These are phyloP conservation scores for Resseliella maxima DNA, from an alignment of 2,888 invertebrate genomes.

Conservation along the genomic window DNA sequence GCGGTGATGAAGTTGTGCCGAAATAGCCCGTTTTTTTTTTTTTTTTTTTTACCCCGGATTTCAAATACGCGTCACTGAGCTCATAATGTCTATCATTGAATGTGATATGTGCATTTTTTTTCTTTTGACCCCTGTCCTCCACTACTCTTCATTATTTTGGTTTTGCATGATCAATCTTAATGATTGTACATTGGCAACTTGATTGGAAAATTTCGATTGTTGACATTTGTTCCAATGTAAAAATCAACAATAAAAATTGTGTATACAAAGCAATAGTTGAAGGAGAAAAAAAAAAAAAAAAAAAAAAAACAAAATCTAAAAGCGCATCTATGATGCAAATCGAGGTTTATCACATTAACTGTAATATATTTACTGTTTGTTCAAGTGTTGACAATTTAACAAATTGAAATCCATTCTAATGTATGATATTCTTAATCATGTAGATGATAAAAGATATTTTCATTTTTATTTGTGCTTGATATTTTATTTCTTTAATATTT, in stretches of 20 bases:
- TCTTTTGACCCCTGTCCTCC: neutral
- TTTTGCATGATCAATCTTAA: neutral
- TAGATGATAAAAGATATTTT: neutral
- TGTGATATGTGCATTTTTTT: neutral
- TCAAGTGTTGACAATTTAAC: neutral
- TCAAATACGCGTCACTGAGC: slow-evolving; percentile 32
- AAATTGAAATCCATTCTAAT: neutral
- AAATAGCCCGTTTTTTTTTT: neutral
- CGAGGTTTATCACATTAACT: neutral
- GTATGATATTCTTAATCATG: neutral
- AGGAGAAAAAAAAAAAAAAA: neutral
- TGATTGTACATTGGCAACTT: neutral
- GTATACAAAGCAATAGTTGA: neutral
- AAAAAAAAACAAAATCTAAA: neutral
- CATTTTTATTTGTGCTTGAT: too few species aligned
- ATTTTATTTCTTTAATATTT: too few species aligned
- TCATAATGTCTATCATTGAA: neutral
- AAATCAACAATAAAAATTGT: neutral
- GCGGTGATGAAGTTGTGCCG: neutral
- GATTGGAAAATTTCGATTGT: neutral
- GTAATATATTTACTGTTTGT: neutral
- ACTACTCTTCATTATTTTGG: neutral
- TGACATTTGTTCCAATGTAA: neutral
- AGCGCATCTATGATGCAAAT: neutral
- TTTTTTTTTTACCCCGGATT: too few species aligned